Evolutionary conservation across 1,140 invertebrate genomes (phyloP).

Genomic region (Rhyacophila brunnea): DNA sequence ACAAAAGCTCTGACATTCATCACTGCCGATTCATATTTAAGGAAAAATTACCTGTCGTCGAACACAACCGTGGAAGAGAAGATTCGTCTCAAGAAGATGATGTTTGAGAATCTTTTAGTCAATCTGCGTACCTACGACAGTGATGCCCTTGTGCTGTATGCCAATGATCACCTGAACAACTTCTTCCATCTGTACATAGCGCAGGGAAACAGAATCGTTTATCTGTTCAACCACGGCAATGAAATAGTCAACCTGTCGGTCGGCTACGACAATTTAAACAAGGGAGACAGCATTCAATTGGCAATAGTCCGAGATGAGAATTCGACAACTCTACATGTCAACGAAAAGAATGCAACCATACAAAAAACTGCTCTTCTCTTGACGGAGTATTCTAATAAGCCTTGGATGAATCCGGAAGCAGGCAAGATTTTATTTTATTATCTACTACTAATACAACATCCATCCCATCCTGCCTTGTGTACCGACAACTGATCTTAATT

Average conservation of each 20-base stretch:
- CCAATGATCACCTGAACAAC: slow-evolving; percentile 91
- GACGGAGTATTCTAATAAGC: slow-evolving; percentile 75
- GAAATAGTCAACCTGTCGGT: slow-evolving; percentile 79
- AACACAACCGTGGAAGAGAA: slow-evolving; percentile 62
- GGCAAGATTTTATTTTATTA: slow-evolving; percentile 48
- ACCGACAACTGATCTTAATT: no score
- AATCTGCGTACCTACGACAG: slow-evolving; percentile 85
- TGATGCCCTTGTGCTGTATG: slow-evolving; percentile 81
- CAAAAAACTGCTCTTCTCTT: slow-evolving; percentile 69
- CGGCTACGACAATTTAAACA: slow-evolving; percentile 70
- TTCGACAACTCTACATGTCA: slow-evolving; percentile 78
- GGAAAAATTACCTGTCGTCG: slow-evolving; percentile 71
- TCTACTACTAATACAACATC: background rate
- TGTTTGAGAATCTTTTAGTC: slow-evolving; percentile 76
- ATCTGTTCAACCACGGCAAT: slow-evolving; percentile 79
- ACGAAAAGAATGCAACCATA: slow-evolving; percentile 72
- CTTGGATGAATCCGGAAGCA: slow-evolving; percentile 80
- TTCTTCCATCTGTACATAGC: slow-evolving; percentile 88
- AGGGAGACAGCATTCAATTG: slow-evolving; percentile 80
- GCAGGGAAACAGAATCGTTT: slow-evolving; percentile 71
- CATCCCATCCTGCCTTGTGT: no score
- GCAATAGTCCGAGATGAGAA: slow-evolving; percentile 73
- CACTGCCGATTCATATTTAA: slow-evolving; percentile 73
- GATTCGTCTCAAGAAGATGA: slow-evolving; percentile 68
- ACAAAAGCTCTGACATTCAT: slow-evolving; percentile 86